Conservation (phyloP, 2,888 invertebrate genomes). For the Taphrorychus bicolor region DNA sequence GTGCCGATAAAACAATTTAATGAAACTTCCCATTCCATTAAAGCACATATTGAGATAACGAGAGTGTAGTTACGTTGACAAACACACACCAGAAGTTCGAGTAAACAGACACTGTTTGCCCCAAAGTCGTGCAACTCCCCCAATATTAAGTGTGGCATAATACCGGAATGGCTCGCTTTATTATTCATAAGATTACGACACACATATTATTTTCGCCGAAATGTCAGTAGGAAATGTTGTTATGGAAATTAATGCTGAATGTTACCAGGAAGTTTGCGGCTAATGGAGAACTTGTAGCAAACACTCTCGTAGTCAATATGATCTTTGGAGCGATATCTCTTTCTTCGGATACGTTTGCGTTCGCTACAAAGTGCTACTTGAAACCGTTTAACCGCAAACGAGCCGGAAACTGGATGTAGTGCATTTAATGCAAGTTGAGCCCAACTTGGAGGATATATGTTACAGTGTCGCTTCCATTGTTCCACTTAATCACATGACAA, state of each 20-base stretch:
- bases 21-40: not conserved
- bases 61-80: not conserved
- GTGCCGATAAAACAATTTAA: not conserved
- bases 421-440: not conserved
- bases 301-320: no score
- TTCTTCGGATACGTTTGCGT: not conserved
- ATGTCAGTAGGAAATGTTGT: not conserved
- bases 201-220: conserved; percentile 3
- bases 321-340: no score
- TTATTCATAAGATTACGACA: conserved; percentile 6
- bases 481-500: not conserved
- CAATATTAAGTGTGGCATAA: not conserved
- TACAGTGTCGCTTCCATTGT: not conserved
- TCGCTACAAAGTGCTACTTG: not conserved
- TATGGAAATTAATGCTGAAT: conserved; percentile 3
- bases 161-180: not conserved
- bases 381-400: not conserved
- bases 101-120: not conserved
- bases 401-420: not conserved
- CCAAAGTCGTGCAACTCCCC: not conserved
- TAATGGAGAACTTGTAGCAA: no score
- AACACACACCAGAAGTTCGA: not conserved
- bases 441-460: not conserved
- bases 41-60: not conserved
- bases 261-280: not conserved